Evolutionary conservation across 1,140 invertebrate genomes (phyloP), one percentile per base, ranked within the genome.

Genomic region (Hesperophylax magnus): DNA sequence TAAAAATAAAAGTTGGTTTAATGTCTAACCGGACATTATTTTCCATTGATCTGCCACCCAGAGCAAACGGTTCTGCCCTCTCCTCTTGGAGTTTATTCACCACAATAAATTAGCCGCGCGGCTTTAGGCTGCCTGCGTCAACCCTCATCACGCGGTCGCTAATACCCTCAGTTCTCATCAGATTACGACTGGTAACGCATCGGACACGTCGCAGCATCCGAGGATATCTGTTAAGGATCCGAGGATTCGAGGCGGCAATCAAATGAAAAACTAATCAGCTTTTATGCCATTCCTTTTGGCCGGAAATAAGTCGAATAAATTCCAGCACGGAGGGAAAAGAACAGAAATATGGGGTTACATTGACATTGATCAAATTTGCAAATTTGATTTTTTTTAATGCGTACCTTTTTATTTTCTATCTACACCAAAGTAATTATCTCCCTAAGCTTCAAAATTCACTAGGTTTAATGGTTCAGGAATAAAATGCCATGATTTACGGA

Each of bases 101-200:
- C 72, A 60, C 78, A 54, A 83, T 83, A 80, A 80, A 83, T 83
- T 80, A 83, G 74, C 67, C 52, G 27, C 31, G 54, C 34, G 31
- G 67, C 24, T 74, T 54, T 60, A 58, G 71, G 24, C 27, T n/a
- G 63, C 18, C 9, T 39, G 39, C 24, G 53, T 65, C 61, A 67
- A 83, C 81, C 81, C 81, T 80, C 77, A 76, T 83, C 81, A 83
- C 47, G 53, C 53, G 67, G 65, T 61, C 75, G 74, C 78, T 83
- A 83, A 83, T 83, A 83, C 81, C 81, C 81, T 83, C 81, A 83
- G 78, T 65, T 83, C 74, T 72, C 58, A 83, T 83, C 81, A 83
- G 81, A 83, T 83, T 83, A 83, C 72, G 11, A 27, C 31, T 31
- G 27, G 22, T 67, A 67, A 34, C 63, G 24, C n/a, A 67, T 67